Conservation (phyloP, 2,888 invertebrate species). For the Punctoribates punctum region DNA sequence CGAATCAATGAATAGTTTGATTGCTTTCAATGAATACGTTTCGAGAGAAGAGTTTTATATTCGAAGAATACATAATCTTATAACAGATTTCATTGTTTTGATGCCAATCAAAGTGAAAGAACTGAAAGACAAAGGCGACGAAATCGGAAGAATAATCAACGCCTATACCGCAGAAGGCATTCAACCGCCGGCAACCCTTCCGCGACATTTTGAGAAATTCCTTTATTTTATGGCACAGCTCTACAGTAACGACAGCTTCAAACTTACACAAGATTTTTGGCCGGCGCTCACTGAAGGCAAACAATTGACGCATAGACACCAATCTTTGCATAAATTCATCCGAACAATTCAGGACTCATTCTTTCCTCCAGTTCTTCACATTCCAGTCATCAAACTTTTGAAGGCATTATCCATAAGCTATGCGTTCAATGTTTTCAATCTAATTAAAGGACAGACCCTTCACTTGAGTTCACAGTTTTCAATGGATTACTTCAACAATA, state of each 20-base stretch:
- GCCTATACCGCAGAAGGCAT: slow-evolving; percentile 64
- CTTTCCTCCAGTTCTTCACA: slow-evolving; percentile 44
- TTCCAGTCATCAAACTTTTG: slow-evolving; percentile 43
- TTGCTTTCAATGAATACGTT: slow-evolving; percentile 67
- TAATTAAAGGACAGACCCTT: slow-evolving; percentile 38
- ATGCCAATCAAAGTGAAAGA: slow-evolving; percentile 89
- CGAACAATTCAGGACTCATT: slow-evolving; percentile 42
- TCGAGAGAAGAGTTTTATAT: slow-evolving; percentile 75
- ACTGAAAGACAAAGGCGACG: slow-evolving; percentile 77
- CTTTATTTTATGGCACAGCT: slow-evolving; percentile 60
- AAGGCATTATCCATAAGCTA: slow-evolving; percentile 39
- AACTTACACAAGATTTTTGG: slow-evolving; percentile 41
- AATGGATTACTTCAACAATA: slow-evolving; percentile 40
- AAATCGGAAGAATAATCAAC: slow-evolving; percentile 70
- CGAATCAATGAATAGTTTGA: slow-evolving; percentile 68
- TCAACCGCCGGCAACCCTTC: slow-evolving; percentile 65
- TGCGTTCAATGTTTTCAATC: slow-evolving; percentile 44
- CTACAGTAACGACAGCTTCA: slow-evolving; percentile 39
- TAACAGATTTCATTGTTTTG: slow-evolving; percentile 85
- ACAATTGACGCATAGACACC: slow-evolving; percentile 12
- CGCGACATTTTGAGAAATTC: slow-evolving; percentile 77
- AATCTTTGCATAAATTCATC: slow-evolving; percentile 42
- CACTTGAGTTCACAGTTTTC: slow-evolving; percentile 41
- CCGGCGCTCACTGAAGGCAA: slow-evolving; percentile 33
- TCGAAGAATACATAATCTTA: slow-evolving; percentile 72